Evolutionary conservation across 2,797 vertebrate species (phyloP).

Genomic region (Poecilia gillii): DNA sequence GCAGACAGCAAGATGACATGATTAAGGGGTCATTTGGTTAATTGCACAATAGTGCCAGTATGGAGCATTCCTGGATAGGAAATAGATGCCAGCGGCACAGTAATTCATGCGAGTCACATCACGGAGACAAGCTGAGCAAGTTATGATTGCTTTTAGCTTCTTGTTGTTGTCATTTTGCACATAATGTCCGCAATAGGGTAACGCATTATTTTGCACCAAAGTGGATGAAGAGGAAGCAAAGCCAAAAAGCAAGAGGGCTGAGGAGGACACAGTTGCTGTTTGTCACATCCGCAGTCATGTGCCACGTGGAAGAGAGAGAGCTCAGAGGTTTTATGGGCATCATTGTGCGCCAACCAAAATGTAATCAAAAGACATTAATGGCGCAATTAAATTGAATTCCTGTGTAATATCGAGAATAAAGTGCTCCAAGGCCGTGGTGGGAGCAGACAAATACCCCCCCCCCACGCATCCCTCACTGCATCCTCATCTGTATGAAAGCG

Average conservation of each 20-base stretch:
- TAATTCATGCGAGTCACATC: conserved; percentile 62
- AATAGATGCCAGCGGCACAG: conserved; percentile 63
- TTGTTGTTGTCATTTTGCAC: conserved; percentile 25
- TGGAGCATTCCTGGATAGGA: conserved; percentile 61
- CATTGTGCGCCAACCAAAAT: conserved; percentile 54
- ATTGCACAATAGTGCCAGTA: conserved; percentile 68
- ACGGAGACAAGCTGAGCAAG: conserved; percentile 59
- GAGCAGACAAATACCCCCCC: conserved; percentile 36
- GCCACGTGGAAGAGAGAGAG: conserved; percentile 39
- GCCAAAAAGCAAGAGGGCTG: background rate
- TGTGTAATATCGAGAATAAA: conserved; percentile 54
- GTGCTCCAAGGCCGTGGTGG: conserved; percentile 43
- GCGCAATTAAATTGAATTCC: conserved; percentile 71
- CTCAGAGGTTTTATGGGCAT: conserved; percentile 30
- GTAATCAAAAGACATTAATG: conserved; percentile 70
- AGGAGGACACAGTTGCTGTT: conserved; percentile 13
- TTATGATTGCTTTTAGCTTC: conserved; percentile 63
- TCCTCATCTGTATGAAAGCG: conserved; percentile 54
- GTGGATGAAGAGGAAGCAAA: conserved; percentile 5
- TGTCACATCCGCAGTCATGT: conserved; percentile 28
- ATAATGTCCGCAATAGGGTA: conserved; percentile 12
- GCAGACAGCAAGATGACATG: conserved; percentile 69
- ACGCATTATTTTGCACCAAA: conserved; percentile 19
- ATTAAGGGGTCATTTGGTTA: conserved; percentile 78
- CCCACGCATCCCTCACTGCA: conserved; percentile 27